Evolutionary conservation across 2,113 vertebrate species (phyloP).

Genomic region (Pungitius pungitius): DNA sequence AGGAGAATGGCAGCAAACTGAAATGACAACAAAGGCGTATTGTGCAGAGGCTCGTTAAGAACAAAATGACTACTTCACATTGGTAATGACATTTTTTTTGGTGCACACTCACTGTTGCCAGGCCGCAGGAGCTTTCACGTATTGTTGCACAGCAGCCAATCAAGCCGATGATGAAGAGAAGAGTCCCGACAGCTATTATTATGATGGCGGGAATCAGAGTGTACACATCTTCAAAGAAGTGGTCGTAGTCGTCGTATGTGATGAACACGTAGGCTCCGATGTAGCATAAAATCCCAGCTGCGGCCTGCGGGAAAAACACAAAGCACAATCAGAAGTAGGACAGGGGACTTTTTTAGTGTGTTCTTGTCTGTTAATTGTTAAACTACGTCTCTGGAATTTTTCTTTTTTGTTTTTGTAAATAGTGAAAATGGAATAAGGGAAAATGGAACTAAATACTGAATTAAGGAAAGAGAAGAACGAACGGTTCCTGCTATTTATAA

Average conservation of each 20-base stretch:
- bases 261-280: slow-evolving; percentile 99
- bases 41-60: background rate
- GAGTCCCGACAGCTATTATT: slow-evolving; percentile 92
- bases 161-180: slow-evolving; percentile 95
- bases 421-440: background rate
- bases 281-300: slow-evolving; percentile 96
- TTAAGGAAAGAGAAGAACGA: too few relatives aligned
- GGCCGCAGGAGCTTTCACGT: slow-evolving; percentile 93
- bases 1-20: slow-evolving; percentile 97
- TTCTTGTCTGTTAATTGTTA: background rate
- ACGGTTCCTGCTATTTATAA: too few relatives aligned
- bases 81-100: background rate
- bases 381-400: background rate
- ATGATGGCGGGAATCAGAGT: slow-evolving; percentile 92
- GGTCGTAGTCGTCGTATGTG: slow-evolving; percentile 97
- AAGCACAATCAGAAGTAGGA: background rate
- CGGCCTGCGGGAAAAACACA: slow-evolving; percentile 82
- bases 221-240: slow-evolving; percentile 97
- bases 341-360: background rate
- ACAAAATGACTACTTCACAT: background rate
- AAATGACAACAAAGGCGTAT: slow-evolving; percentile 55
- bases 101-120: slow-evolving; percentile 87
- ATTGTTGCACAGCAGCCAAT: slow-evolving; percentile 97
- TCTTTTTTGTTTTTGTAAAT: background rate
- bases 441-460: background rate